Evolutionary conservation across 2,888 invertebrate genomes (phyloP).

Genomic region (Nephrocerus scutellatus): DNA sequence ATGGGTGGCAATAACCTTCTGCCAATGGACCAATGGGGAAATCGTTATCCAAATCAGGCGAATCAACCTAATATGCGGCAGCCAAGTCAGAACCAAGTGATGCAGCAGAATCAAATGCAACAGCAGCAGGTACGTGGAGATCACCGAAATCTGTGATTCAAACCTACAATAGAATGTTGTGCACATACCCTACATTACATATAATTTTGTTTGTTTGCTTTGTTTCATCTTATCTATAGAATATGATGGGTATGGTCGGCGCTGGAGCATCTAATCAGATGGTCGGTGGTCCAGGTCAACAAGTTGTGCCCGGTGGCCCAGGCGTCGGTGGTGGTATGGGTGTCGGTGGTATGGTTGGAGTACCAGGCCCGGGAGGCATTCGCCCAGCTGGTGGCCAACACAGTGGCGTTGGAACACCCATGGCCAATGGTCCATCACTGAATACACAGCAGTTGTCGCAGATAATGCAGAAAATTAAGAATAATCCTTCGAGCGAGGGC

Average conservation of each 20-base stretch:
- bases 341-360: conserved; percentile 33
- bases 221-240: conserved; percentile 27
- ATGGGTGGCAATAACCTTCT: conserved; percentile 50
- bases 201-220: not conserved
- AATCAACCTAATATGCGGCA: conserved; percentile 47
- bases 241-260: conserved; percentile 44
- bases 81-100: conserved; percentile 49
- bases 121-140: conserved; percentile 35
- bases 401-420: conserved; percentile 30
- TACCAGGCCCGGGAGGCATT: conserved; percentile 29
- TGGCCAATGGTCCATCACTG: conserved; percentile 38
- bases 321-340: too few species aligned
- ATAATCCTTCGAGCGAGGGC: conserved; percentile 85
- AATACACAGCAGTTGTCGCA: conserved; percentile 67
- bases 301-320: conserved; percentile 27
- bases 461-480: conserved; percentile 82
- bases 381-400: conserved; percentile 23
- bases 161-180: too few species aligned
- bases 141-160: too few species aligned
- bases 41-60: conserved; percentile 48
- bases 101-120: conserved; percentile 46
- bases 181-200: not conserved
- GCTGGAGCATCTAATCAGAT: conserved; percentile 38
- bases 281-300: conserved; percentile 30
- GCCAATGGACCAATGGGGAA: conserved; percentile 54